These are phyloP conservation scores for Heliothis virescens DNA, from an alignment of 1,140 invertebrate species.

Conservation along the genomic window DNA sequence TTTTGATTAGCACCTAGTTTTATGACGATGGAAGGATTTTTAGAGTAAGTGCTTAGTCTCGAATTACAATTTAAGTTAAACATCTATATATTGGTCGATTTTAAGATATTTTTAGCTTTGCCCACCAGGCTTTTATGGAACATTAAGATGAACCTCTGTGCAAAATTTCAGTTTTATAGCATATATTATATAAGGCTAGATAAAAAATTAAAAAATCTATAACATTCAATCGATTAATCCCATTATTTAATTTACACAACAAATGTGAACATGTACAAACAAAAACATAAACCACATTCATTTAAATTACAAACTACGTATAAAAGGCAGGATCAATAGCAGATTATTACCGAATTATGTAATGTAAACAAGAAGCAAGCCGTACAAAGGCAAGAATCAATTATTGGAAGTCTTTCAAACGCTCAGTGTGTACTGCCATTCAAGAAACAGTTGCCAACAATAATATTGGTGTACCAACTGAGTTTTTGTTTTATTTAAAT, in stretches of 20 bases:
- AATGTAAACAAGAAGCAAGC: slow-evolving; percentile 53
- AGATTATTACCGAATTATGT: slow-evolving; percentile 55
- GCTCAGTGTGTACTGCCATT: slow-evolving; percentile 32
- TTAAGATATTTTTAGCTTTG: too few relatives aligned
- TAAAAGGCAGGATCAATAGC: slow-evolving; percentile 48
- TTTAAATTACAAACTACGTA: slow-evolving; percentile 20
- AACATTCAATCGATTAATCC: neutral
- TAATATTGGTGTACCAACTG: slow-evolving; percentile 33
- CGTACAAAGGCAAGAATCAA: slow-evolving; percentile 50
- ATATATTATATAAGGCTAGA: too few relatives aligned
- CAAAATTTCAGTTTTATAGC: too few relatives aligned
- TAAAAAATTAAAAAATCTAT: neutral
- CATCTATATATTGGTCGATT: too few relatives aligned
- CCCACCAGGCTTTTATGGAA: too few relatives aligned
- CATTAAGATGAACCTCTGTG: too few relatives aligned
- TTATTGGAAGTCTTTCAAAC: slow-evolving; percentile 55
- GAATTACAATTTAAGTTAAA: too few relatives aligned
- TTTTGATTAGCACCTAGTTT: neutral
- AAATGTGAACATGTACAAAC: neutral
- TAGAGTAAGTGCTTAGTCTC: too few relatives aligned
- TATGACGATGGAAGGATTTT: too few relatives aligned
- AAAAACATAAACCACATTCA: slow-evolving; percentile 30
- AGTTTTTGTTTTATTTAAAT: neutral
- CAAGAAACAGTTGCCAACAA: slow-evolving; percentile 45
- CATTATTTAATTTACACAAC: neutral